Evolutionary conservation across 2,888 invertebrate species (phyloP).

Genomic region (Amphipyra tragopoginis): DNA sequence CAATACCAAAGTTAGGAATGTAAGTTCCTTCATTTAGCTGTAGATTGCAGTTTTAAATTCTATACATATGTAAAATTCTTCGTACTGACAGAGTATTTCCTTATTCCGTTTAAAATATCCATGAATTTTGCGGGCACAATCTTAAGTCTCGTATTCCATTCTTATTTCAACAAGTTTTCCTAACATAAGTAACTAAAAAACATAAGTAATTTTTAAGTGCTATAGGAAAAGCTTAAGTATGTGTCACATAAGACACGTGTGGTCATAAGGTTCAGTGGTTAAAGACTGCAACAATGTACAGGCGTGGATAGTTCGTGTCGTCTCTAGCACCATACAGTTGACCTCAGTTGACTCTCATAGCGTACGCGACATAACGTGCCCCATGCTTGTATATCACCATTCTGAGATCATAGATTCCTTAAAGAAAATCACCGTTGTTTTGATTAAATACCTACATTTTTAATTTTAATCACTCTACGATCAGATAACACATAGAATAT

Average conservation of each 20-base stretch:
- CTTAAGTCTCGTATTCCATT: too few relatives aligned
- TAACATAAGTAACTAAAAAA: too few relatives aligned
- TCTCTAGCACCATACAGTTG: conserved; percentile 52
- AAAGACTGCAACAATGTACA: conserved; percentile 39
- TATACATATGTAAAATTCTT: conserved; percentile 2
- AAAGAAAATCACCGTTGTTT: conserved; percentile 20
- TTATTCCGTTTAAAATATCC: not conserved
- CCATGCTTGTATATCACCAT: conserved; percentile 25
- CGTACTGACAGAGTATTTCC: not conserved
- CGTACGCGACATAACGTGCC: conserved; percentile 30
- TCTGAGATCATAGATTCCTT: conserved; percentile 42
- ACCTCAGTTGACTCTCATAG: conserved; percentile 61
- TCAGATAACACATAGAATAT: conserved; percentile 38
- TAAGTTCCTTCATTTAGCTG: conserved; percentile 9
- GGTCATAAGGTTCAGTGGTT: conserved; percentile 25
- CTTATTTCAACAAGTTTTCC: too few relatives aligned
- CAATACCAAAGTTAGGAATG: conserved; percentile 32
- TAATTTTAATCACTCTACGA: conserved; percentile 20
- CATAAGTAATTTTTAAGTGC: not conserved
- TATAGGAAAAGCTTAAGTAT: not conserved
- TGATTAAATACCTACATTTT: conserved; percentile 11
- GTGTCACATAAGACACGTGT: conserved; percentile 11
- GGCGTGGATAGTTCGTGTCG: conserved; percentile 30
- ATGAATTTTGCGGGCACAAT: too few relatives aligned
- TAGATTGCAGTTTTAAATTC: conserved; percentile 6